These are phyloP conservation scores for Thomomys bottae DNA, from an alignment of 2,113 vertebrate species.

Conservation along the genomic window DNA sequence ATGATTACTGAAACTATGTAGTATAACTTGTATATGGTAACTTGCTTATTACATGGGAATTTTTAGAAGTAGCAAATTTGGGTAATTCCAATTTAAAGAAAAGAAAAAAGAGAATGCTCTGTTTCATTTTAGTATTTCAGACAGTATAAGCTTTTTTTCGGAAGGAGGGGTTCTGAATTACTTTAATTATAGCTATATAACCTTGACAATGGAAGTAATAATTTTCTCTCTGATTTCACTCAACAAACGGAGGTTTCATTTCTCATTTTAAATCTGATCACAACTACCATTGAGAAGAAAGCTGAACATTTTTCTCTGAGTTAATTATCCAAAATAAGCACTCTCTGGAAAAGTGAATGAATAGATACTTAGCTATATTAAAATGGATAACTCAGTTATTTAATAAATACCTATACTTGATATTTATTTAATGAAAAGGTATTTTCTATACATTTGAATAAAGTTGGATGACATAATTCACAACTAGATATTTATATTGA, in stretches of 20 bases:
- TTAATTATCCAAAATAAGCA: constrained; percentile 20
- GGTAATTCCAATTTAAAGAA: background rate
- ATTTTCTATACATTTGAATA: background rate
- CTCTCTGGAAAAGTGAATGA: background rate
- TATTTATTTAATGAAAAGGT: background rate
- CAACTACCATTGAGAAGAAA: background rate
- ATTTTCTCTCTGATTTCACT: constrained; percentile 35
- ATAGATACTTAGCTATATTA: background rate
- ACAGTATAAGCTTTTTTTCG: background rate
- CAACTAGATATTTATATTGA: background rate
- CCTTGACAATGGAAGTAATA: background rate
- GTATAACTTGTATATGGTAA: background rate
- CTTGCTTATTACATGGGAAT: background rate
- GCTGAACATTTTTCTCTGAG: constrained; percentile 21
- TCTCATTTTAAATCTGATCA: constrained; percentile 3
- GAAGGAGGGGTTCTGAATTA: background rate
- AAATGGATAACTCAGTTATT: background rate
- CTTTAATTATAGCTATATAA: constrained; percentile 21
- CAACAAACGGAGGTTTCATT: constrained; percentile 23
- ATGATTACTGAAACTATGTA: background rate
- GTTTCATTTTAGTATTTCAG: background rate
- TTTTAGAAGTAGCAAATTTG: background rate
- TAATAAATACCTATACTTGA: background rate
- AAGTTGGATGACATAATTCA: background rate
- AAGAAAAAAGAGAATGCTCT: background rate